Base-by-base conservation (phyloP, 2,797 vertebrate species). In the Acrossocheilus fasciatus region DNA sequence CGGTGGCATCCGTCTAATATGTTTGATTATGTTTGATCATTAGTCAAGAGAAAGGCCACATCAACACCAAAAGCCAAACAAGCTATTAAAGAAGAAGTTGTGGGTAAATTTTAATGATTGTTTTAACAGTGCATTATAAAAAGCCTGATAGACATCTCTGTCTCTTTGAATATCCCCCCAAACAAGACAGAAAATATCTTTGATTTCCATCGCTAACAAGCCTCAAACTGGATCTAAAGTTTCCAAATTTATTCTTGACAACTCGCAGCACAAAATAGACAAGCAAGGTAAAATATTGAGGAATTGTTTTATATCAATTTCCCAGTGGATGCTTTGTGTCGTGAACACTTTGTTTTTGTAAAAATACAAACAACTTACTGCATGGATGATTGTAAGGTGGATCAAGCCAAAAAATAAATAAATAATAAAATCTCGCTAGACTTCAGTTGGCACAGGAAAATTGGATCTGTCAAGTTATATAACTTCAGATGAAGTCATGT, bases 191-290 rank as follows among this genome's bases (percentile, higher is more conserved):
- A 72, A 17, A 43, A n/a, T 17, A 57, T n/a, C 3, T 80, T n/a
- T 57, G 1, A 64, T 87, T 43, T 90, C 1, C 86, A 83, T 81
- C 86, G 12, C 64, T 82, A 88, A 91, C 94, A 92, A 94, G 34
- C 45, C 76, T 88, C 87, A 87, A 88, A 14, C 86, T 83, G 89
- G 91, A 92, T 87, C 84, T 89, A 91, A 94, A 93, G 92, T 94
- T n/a, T 93, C 75, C 26, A 39, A 14, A 26, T 2, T 83, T 82
- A 77, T 59, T 73, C 43, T 26, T 14, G 8, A n/a, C 73, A 39
- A 34, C 36, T 69, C 70, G 34, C 14, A 73, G 69, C 20, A 54
- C 72, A 2, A 82, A 39, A 45, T 20, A 30, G 17, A 43, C 8
- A 26, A 82, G 72, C 70, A 74, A 8, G 6, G 52, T 43, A 50